phyloP scores from a whole-genome alignment of 2,888 invertebrate species.

The Arrhopalites spinosus region DNA sequence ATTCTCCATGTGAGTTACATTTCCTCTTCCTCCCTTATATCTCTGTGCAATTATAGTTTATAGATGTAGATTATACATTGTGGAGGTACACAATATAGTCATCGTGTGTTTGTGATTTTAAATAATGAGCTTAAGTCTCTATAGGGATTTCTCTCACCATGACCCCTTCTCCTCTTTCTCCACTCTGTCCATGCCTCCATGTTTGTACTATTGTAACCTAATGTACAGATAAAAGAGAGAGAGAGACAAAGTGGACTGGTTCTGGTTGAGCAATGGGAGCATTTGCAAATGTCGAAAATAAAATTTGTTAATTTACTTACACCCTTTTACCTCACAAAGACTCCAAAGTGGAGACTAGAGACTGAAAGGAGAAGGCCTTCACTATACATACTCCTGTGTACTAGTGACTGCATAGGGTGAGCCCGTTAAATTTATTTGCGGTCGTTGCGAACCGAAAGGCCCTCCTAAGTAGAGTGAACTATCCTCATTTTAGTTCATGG shows the following conservation, averaged over 20 bases:
- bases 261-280: not conserved
- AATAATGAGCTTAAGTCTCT: conserved; percentile 8
- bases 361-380: too few species aligned
- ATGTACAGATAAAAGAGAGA: too few species aligned
- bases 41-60: too few species aligned
- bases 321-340: not conserved
- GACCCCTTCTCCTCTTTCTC: not conserved
- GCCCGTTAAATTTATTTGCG: too few species aligned
- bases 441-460: too few species aligned
- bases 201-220: too few species aligned
- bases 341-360: not conserved
- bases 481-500: too few species aligned
- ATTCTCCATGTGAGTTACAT: not conserved
- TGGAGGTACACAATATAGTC: not conserved
- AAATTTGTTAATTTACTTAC: conserved; percentile 7
- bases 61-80: not conserved
- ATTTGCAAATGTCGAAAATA: conserved; percentile 3
- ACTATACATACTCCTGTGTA: not conserved
- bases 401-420: too few species aligned
- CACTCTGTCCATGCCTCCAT: not conserved
- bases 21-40: not conserved
- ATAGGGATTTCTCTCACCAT: not conserved
- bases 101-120: conserved; percentile 1
- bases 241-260: not conserved
- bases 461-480: too few species aligned